These are phyloP conservation scores for Metallyticus violacea DNA, from an alignment of 2,888 invertebrate species.

Conservation along the genomic window DNA sequence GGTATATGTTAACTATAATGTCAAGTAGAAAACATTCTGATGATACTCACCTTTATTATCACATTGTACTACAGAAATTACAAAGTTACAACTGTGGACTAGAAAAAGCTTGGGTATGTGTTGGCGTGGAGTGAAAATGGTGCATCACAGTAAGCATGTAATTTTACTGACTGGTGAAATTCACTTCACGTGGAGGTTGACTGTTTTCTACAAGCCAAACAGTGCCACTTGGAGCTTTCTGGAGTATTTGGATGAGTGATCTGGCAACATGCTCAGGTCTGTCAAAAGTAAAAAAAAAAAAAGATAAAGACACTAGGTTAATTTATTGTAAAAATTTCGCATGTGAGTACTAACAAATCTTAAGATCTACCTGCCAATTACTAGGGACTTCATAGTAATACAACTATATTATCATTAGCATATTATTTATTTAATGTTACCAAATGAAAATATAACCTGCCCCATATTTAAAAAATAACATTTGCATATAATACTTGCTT, in stretches of 20 bases:
- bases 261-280: slow-evolving; percentile 69
- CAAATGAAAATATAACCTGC: no score
- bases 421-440: no score
- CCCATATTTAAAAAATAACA: no score
- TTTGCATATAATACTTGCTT: no score
- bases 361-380: no score
- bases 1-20: neutral
- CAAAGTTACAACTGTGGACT: neutral
- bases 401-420: no score
- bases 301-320: no score
- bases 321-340: no score
- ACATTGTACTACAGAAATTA: neutral
- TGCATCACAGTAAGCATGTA: neutral
- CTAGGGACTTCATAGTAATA: no score
- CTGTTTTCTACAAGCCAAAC: slow-evolving; percentile 70
- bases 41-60: neutral
- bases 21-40: neutral
- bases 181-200: slow-evolving; percentile 60
- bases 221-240: slow-evolving; percentile 66
- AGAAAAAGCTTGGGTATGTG: neutral
- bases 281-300: slow-evolving; percentile 39
- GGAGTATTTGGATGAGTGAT: slow-evolving; percentile 61
- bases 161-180: slow-evolving; percentile 34
- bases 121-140: neutral
- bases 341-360: no score